These are phyloP conservation scores for Nyctibius grandis DNA, from an alignment of 2,797 vertebrate species.

Conservation along the genomic window DNA sequence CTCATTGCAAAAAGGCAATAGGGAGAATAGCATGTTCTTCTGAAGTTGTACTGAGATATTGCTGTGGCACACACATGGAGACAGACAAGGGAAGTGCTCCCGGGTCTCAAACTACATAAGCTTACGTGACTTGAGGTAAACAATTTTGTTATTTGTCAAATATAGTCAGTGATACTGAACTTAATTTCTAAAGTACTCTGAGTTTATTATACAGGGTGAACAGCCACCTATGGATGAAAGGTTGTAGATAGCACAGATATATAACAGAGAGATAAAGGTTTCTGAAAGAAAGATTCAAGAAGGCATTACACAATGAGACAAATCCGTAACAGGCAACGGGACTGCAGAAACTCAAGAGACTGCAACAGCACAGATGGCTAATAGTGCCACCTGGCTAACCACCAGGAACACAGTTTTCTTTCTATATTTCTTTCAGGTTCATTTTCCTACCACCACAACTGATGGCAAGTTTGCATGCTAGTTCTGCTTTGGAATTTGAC, in stretches of 20 bases:
- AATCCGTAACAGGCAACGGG: background rate
- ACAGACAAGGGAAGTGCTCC: background rate
- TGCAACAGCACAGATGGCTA: background rate
- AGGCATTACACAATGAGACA: background rate
- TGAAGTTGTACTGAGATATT: background rate
- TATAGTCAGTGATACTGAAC: background rate
- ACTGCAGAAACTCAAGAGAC: background rate
- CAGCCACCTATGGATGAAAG: background rate
- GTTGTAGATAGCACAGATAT: background rate
- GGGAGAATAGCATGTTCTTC: fast-evolving
- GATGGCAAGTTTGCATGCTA: background rate
- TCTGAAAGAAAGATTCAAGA: background rate
- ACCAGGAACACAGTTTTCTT: background rate
- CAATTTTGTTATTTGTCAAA: background rate
- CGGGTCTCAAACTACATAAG: background rate
- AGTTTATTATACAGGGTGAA: background rate
- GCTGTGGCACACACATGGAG: background rate
- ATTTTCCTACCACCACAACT: background rate
- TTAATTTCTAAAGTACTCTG: background rate
- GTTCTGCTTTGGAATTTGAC: background rate
- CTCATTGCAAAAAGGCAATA: background rate
- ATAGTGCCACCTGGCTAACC: background rate
- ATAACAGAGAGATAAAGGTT: background rate
- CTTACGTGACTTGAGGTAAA: background rate
- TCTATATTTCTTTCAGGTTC: background rate